Evolutionary conservation across 2,888 invertebrate species (phyloP).

Genomic region (Bombylius discolor): DNA sequence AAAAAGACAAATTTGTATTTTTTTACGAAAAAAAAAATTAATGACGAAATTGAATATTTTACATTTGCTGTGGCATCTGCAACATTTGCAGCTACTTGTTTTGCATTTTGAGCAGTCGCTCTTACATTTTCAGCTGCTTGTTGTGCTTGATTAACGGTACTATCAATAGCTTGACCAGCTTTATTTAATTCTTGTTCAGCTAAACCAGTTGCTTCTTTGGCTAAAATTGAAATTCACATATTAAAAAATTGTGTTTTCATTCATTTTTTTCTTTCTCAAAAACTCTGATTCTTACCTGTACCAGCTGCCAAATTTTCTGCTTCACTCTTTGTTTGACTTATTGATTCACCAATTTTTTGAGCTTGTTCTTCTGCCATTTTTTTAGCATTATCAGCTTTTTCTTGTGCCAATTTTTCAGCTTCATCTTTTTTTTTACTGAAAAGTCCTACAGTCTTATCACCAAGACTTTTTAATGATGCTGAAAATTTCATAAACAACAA

Average conservation of each 20-base stretch:
- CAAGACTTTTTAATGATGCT: conserved; percentile 56
- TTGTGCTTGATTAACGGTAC: conserved; percentile 26
- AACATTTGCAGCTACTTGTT: conserved; percentile 29
- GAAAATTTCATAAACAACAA: no score
- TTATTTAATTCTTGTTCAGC: conserved; percentile 30
- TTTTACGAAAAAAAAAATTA: no score
- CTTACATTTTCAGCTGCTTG: conserved; percentile 26
- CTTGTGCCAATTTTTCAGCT: conserved; percentile 47
- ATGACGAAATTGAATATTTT: neutral
- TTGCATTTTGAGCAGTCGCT: conserved; percentile 27
- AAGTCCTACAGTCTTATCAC: conserved; percentile 56
- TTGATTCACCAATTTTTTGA: conserved; percentile 47
- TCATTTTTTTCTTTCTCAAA: neutral
- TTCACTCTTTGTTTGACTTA: conserved; percentile 44
- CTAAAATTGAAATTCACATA: conserved; percentile 15
- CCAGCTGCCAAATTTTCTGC: conserved; percentile 41
- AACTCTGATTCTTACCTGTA: conserved; percentile 23
- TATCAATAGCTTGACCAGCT: conserved; percentile 32
- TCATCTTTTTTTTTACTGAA: conserved; percentile 63
- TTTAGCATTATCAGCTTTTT: conserved; percentile 47
- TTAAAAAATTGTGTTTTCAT: neutral
- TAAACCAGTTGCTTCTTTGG: conserved; percentile 34
- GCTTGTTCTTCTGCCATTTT: conserved; percentile 51
- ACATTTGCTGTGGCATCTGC: conserved; percentile 30
- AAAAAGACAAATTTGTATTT: neutral